Evolutionary conservation across 2,888 invertebrate species (phyloP).

Genomic region (Drosophila formosana): DNA sequence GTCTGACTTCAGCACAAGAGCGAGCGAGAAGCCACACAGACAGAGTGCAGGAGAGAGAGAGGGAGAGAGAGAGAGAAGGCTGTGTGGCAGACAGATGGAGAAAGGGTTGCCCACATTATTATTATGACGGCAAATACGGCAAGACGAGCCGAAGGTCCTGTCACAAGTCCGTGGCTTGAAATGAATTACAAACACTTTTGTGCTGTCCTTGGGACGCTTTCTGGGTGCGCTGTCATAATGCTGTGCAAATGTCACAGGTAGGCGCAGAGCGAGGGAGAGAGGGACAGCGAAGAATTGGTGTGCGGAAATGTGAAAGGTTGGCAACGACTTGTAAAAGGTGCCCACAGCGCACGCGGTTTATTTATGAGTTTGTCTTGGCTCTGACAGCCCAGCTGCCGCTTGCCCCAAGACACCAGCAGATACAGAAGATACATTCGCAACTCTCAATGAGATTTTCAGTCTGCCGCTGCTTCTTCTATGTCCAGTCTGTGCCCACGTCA

Average conservation of each 20-base stretch:
- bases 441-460: slow-evolving; percentile 44
- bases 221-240: slow-evolving; percentile 32
- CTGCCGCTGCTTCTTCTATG: slow-evolving; percentile 15
- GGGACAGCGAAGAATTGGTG: slow-evolving; percentile 22
- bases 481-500: slow-evolving; percentile 57
- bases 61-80: slow-evolving; percentile 23
- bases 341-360: slow-evolving; percentile 62
- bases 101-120: slow-evolving; percentile 65
- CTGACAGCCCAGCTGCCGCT: slow-evolving; percentile 49
- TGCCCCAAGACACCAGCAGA: slow-evolving; percentile 6
- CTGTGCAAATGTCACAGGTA: slow-evolving; percentile 51
- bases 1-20: slow-evolving; percentile 53
- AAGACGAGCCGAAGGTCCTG: slow-evolving; percentile 20
- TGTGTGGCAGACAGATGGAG: slow-evolving; percentile 56
- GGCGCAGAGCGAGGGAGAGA: slow-evolving; percentile 7
- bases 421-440: slow-evolving; percentile 28
- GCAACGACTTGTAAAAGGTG: slow-evolving; percentile 55
- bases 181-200: slow-evolving; percentile 75
- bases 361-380: slow-evolving; percentile 73
- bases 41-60: neutral
- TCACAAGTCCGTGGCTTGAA: slow-evolving; percentile 65
- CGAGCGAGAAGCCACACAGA: slow-evolving; percentile 12
- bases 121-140: slow-evolving; percentile 40
- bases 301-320: slow-evolving; percentile 67
- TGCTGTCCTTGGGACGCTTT: slow-evolving; percentile 47